Base-by-base conservation (phyloP, 2,113 vertebrate genomes). In the Uropsilus gracilis region DNA sequence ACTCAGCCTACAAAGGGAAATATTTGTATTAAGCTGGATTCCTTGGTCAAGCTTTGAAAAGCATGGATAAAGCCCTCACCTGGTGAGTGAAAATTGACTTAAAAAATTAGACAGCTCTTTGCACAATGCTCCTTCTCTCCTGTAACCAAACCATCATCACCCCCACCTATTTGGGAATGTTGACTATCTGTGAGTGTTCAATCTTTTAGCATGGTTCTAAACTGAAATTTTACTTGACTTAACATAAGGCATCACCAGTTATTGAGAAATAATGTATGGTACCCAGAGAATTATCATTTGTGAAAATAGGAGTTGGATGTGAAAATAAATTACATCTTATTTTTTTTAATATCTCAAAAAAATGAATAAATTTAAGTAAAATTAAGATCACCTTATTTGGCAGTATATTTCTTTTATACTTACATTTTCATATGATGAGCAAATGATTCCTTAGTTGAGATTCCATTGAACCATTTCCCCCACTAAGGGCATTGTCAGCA, bases 11-110 rank as follows among this genome's bases (percentile, higher is more conserved):
- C 80, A 97, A 96, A 97, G 82, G 48, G 86, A 97, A 96, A 97
- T 93, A 72, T 72, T 98, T 97, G 80, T 94, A 42, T 91, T 97
- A 97, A 97, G 82, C 73, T 96, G 77, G 73, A 97, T 97, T 98
- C 96, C 64, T 55, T 94, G 96, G 90, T 97, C 92, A 96, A 96
- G 34, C 76, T 98, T 76, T 94, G 90, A 97, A 98, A 96, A 97
- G 42, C 50, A 66, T 68, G 39, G 61, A 97, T 91, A 39, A 87
- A 96, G 87, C 17, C 30, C 57, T 91, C 61, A 89, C 12, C 34
- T 37, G n/a, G 66, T 95, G 81, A 98, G 75, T 34, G 93, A 97
- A 97, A 90, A 77, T 42, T 89, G 13, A 55, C 78, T 94, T 11
- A 92, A 59, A 55, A 82, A 83, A 91, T 37, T 64, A 85, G 59